Base-by-base conservation (phyloP, 2,113 vertebrate genomes). In the Forbesichthys agassizii region DNA sequence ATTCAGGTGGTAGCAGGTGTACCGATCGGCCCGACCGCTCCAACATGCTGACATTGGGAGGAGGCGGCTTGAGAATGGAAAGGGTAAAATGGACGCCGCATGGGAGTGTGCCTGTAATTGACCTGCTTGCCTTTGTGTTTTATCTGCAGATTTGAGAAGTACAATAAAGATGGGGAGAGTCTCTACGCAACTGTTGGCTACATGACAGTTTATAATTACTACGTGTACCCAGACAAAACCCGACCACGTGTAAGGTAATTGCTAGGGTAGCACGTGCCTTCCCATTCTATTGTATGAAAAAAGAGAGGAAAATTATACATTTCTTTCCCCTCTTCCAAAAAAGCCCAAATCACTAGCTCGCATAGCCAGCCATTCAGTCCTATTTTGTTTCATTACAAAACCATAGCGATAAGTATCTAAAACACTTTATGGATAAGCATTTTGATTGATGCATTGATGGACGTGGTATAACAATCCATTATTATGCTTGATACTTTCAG, bases 131-230 rank as follows among this genome's bases (percentile, higher is more conserved):
- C 94, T 96, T 96, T 98, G 94, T 98, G 94, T 96, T 97, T 96
- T 93, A 94, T 97, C 95, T 95, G 93, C 96, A 99, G 98, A 96
- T 99, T 99, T 95, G 96, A 99, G 95, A 98, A 99, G 95, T 98
- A 98, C 96, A 98, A 97, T 96, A 99, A 99, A 94, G 96, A 99
- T 86, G 98, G 97, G 94, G 96, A 96, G 92, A 97, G 96, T 74
- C 96, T 98, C 95, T 99, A 96, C 92, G 98, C 96, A 88, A 98
- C 95, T 82, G 96, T 97, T 93, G 96, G 96, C 96, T 98, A 99
- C 95, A 98, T 99, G 96, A 99, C 97, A 94, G 97, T 99, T 94
- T 99, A 98, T 98, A 99, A 98, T 99, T 99, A 99, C 96, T 98
- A 99, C 91, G 97, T 98, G 92, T 99, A 98, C 91, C 97, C 98